Evolutionary conservation across 2,888 invertebrate species (phyloP).

Genomic region (Ctena decussata): DNA sequence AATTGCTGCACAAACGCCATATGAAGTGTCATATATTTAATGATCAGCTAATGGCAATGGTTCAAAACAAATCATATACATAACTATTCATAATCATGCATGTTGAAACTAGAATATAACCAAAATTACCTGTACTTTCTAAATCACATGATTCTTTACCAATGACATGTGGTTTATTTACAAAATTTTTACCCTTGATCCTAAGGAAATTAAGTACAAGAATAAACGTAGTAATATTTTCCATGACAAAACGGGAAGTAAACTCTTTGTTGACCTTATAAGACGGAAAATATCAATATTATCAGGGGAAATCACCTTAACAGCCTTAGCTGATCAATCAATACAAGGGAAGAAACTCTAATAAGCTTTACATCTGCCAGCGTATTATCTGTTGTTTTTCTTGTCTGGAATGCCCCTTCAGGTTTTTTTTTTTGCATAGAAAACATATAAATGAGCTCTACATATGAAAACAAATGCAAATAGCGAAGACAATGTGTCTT

Average conservation of each 20-base stretch:
- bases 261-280: constrained; percentile 5
- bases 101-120: background rate
- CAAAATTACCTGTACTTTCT: background rate
- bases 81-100: background rate
- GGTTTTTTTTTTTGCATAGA: no score
- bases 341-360: background rate
- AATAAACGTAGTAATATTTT: background rate
- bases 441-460: no score
- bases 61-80: no score
- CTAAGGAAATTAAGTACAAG: background rate
- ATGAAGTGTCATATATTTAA: no score
- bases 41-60: no score
- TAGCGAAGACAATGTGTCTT: no score
- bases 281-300: background rate
- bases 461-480: no score
- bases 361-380: no score
- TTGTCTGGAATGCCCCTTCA: no score
- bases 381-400: no score
- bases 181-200: background rate
- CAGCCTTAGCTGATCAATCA: background rate
- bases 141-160: background rate
- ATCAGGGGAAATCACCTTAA: constrained; percentile 1
- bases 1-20: no score
- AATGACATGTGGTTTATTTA: background rate
- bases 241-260: constrained; percentile 6